These are phyloP conservation scores for Haplotaxodon microlepis DNA, from an alignment of 2,113 vertebrate species.

Conservation along the genomic window DNA sequence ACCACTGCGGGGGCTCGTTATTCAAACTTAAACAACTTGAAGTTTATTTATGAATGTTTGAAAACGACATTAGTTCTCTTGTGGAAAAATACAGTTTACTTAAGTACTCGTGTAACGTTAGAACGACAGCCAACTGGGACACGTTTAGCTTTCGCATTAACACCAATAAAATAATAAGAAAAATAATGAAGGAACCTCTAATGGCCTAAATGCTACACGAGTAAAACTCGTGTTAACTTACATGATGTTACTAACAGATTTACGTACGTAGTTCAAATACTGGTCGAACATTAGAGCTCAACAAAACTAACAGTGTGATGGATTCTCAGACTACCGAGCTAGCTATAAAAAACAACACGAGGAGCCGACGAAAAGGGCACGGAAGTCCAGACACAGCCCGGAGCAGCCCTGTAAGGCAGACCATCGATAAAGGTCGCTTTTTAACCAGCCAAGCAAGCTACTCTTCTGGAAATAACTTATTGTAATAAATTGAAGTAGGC, in stretches of 20 bases:
- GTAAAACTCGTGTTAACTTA: slow-evolving; percentile 5
- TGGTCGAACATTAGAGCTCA: not conserved
- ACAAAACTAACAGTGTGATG: not conserved
- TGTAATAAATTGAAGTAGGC: slow-evolving; percentile 15
- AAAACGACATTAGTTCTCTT: not conserved
- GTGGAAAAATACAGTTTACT: not conserved
- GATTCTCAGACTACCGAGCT: not conserved
- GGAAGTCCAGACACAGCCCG: slow-evolving; percentile 7
- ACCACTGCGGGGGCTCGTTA: not conserved
- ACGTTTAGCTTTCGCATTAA: not conserved
- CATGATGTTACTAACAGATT: not conserved
- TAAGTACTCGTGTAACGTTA: not conserved
- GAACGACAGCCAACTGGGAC: not conserved
- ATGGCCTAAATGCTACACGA: not conserved
- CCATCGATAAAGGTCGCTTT: not conserved
- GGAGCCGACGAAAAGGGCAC: slow-evolving; percentile 35
- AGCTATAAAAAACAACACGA: slow-evolving; percentile 52
- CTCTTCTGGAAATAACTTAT: not conserved
- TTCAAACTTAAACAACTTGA: not conserved
- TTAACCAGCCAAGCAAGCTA: not conserved
- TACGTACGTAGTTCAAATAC: not conserved
- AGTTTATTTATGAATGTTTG: not conserved
- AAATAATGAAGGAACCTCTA: not conserved
- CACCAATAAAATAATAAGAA: not conserved
- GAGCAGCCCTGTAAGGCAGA: not conserved